Evolutionary conservation across 2,888 invertebrate species (phyloP).

Genomic region (Rhagium mordax): DNA sequence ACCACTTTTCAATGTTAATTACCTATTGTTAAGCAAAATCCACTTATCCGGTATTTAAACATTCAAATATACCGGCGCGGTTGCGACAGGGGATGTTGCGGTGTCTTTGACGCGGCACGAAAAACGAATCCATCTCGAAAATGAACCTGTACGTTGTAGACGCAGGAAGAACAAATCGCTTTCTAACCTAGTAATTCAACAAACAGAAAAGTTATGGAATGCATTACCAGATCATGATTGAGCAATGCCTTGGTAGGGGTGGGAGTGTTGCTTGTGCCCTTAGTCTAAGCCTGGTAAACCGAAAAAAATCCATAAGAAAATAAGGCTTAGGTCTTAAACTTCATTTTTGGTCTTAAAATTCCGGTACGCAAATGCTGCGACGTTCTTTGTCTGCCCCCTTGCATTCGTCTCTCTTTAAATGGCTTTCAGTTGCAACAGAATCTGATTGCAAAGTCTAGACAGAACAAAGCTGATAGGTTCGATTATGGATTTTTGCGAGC

Average conservation of each 20-base stretch:
- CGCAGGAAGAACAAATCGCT: too few species aligned
- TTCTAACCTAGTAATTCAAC: too few species aligned
- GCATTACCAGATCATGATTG: too few species aligned
- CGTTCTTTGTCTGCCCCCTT: neutral
- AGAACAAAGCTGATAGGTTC: conserved; percentile 28
- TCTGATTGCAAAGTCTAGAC: conserved; percentile 3
- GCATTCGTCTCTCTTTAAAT: neutral
- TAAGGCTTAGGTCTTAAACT: neutral
- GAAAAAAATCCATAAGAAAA: too few species aligned
- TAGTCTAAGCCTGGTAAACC: too few species aligned
- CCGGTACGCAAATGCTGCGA: neutral
- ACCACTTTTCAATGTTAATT: conserved; percentile 40
- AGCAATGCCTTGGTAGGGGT: too few species aligned
- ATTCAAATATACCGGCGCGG: neutral
- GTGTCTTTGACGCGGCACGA: neutral
- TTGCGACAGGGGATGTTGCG: neutral
- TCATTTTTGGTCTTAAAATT: neutral
- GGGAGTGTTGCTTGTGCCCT: too few species aligned
- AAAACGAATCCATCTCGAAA: too few species aligned
- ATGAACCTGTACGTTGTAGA: too few species aligned
- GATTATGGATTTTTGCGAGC: conserved; percentile 10
- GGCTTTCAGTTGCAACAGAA: neutral
- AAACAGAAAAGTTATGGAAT: too few species aligned
- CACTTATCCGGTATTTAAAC: conserved; percentile 24
- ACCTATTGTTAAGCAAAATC: conserved; percentile 24